Base-by-base conservation (phyloP, 2,113 vertebrate species). In the Pongo abelii region DNA sequence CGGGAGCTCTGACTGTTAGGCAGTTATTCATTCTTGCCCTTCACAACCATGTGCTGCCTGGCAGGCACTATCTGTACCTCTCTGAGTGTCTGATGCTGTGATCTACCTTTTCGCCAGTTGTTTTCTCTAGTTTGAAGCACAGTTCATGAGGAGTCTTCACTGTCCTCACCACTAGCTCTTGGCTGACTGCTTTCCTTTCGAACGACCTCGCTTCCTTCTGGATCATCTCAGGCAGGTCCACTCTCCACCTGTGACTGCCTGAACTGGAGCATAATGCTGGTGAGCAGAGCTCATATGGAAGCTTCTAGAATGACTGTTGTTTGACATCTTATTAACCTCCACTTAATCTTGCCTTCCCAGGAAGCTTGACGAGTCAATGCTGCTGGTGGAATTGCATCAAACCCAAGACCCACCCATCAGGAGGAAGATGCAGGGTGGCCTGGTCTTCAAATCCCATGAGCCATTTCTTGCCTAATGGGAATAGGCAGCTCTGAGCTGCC, bases 351-450 rank as follows among this genome's bases (percentile, higher is more conserved):
- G n/a, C 52, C n/a, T 83, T 83, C 52, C 80, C 23, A 25, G 80
- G n/a, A 40, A 38, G n/a, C 52, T 17, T 4, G 32, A 18, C 3
- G 30, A 52, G 50, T 25, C 50, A 40, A n/a, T 40, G 80, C n/a
- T 59, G 35, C 52, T 38, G 52, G 52, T 57, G n/a, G n/a, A 27
- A 40, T 22, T 40, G 16, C 52, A 40, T 38, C n/a, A 59, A 23
- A 40, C n/a, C 52, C 13, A 2, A 14, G 80, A 25, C 1, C 52
- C 52, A 0, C n/a, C 52, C 4, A 0, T 57, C 22, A 57, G 52
- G 8, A 61, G 38, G 55, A 43, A 25, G 7, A 40, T 16, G 38
- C 4, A 6, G 8, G 1, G 8, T 3, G 25, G 14, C 17, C 55
- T 18, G 25, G 8, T 11, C 38, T 32, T 30, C 55, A 11, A 6